Percentiles rank a stretch among this genome's conserved stretches.
phyloP scores from a whole-genome alignment of 2,113 vertebrate species.

The Dunckerocampus dactyliophorus region DNA sequence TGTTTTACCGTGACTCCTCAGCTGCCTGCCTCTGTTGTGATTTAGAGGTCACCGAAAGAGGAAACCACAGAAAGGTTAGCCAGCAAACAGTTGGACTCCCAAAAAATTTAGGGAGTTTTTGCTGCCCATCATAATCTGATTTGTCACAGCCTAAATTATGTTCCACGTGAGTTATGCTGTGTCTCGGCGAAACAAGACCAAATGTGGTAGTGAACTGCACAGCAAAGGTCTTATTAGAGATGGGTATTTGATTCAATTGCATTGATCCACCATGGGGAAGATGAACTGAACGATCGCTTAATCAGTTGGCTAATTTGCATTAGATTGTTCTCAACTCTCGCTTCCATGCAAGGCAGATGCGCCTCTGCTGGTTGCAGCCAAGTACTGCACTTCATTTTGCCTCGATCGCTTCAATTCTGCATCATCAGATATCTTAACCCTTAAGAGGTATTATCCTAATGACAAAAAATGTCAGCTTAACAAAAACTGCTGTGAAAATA shows the following conservation, averaged over 20 bases:
- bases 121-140: conserved; percentile 43
- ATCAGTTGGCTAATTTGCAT: not conserved
- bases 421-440: too few relatives aligned
- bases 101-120: conserved; percentile 33
- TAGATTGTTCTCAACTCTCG: not conserved
- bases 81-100: conserved; percentile 51
- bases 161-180: conserved; percentile 13
- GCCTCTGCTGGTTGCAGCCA: not conserved
- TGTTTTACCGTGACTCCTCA: conserved; percentile 7
- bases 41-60: conserved; percentile 60
- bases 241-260: not conserved
- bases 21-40: conserved; percentile 39
- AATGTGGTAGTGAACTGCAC: conserved; percentile 4
- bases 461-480: too few relatives aligned
- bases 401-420: too few relatives aligned
- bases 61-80: conserved; percentile 62
- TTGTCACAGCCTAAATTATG: conserved; percentile 34
- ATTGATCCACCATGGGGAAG: not conserved
- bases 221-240: too few relatives aligned
- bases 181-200: conserved; percentile 17
- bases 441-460: too few relatives aligned
- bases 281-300: not conserved
- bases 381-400: not conserved
- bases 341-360: not conserved
- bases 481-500: too few relatives aligned